Evolutionary conservation across 1,140 invertebrate genomes (phyloP).

Genomic region (Drosophila parvula): DNA sequence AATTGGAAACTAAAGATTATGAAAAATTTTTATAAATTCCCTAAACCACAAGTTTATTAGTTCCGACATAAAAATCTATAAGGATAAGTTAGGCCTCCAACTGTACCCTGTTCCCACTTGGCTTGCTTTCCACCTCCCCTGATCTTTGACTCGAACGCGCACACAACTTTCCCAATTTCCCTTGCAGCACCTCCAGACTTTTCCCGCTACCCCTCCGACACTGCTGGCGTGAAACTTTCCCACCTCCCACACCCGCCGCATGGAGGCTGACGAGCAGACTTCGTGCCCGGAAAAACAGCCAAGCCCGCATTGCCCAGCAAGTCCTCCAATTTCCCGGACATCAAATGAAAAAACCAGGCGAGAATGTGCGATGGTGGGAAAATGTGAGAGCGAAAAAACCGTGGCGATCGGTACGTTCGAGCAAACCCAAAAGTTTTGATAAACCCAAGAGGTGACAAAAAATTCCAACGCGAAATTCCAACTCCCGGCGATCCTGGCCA

Average conservation of each 20-base stretch:
- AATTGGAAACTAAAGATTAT: too few species aligned
- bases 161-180: slow-evolving; percentile 40
- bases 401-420: slow-evolving; percentile 21
- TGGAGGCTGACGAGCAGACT: slow-evolving; percentile 22
- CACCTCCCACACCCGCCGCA: slow-evolving; percentile 30
- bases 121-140: slow-evolving; percentile 14
- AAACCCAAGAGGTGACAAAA: slow-evolving; percentile 74
- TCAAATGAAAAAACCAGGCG: slow-evolving; percentile 40
- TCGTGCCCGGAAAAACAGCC: slow-evolving; percentile 53
- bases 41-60: neutral
- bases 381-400: slow-evolving; percentile 45
- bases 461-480: slow-evolving; percentile 64
- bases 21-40: too few species aligned
- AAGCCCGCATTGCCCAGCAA: slow-evolving; percentile 43
- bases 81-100: neutral
- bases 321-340: slow-evolving; percentile 29
- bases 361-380: slow-evolving; percentile 34
- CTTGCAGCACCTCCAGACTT: slow-evolving; percentile 20
- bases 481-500: slow-evolving; percentile 52
- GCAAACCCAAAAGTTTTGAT: slow-evolving; percentile 76
- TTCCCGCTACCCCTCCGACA: slow-evolving; percentile 24
- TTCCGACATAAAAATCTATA: too few species aligned
- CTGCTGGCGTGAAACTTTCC: slow-evolving; percentile 42
- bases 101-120: neutral
- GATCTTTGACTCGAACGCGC: slow-evolving; percentile 43